Evolutionary conservation across 2,113 vertebrate genomes (phyloP).

Genomic region (Phycodurus eques): DNA sequence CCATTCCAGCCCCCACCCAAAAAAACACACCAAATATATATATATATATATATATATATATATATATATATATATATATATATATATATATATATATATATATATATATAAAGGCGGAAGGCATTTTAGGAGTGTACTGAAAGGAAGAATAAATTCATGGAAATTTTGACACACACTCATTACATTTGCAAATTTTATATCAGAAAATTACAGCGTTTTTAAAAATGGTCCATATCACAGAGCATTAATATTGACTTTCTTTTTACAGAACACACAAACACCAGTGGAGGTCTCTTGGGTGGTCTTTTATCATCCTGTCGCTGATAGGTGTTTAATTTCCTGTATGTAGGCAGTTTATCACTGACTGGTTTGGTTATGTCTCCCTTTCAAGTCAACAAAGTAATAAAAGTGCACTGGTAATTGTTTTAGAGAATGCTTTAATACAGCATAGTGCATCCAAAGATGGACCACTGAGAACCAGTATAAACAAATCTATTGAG

Average conservation of each 20-base stretch:
- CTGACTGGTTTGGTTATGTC: background rate
- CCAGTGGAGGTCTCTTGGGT: background rate
- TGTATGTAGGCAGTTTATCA: constrained; percentile 5
- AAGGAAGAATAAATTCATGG: too few relatives aligned
- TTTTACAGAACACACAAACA: background rate
- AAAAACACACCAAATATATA: too few relatives aligned
- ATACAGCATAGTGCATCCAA: background rate
- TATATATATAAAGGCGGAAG: too few relatives aligned
- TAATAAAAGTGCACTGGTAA: background rate
- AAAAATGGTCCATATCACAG: too few relatives aligned
- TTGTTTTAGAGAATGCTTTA: background rate
- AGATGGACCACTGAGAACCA: background rate
- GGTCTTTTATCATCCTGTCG: constrained; percentile 29
- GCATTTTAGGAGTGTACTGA: too few relatives aligned
- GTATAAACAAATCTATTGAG: background rate
- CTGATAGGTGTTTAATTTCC: constrained; percentile 27
- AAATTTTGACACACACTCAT: too few relatives aligned
- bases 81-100: too few relatives aligned
- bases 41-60: too few relatives aligned
- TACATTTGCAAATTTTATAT: too few relatives aligned
- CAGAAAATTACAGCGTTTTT: too few relatives aligned
- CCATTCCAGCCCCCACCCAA: too few relatives aligned
- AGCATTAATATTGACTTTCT: background rate
- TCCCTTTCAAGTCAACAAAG: constrained; percentile 9
- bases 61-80: too few relatives aligned